Evolutionary conservation across 2,888 invertebrate species (phyloP), one percentile per base, ranked within the genome.

Genomic region (Glyphotaelius pellucidus): DNA sequence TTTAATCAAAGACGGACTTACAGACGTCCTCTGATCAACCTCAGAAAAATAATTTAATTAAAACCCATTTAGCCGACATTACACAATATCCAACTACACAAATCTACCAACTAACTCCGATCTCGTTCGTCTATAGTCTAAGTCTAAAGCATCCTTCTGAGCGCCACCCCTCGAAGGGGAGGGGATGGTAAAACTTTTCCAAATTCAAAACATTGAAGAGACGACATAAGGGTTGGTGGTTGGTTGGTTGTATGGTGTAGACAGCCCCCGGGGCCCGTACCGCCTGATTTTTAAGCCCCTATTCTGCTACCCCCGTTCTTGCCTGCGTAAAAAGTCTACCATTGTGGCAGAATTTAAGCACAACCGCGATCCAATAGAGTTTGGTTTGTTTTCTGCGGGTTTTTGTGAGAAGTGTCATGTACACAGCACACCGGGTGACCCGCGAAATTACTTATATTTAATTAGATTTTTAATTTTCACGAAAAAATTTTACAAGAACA

Each of bases 241-340:
- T 67, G 67, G 67, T n/a, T 67, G 67, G 67, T 67, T 7, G 25
- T 5, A 67, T 67, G 38, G 38, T 30, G 47, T 30, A 86, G 86
- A 86, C 86, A 42, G 30, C 30, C 30, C 86, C 47, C 12, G n/a
- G 42, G 47, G 86, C 86, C 42, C 38, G 42, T 25, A 86, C 30
- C 2, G 47, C 25, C 83, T 19, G n/a, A 86, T 86, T 42, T 86
- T 86, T 47, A n/a, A 38, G 42, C 86, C 86, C 86, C 86, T 42
- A 86, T 86, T 86, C n/a, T 30, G 15, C n/a, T 47, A 15, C 30
- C 15, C 42, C 42, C 86, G 12, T 1, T 1, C 84, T n/a, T 42
- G n/a, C 85, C n/a, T 14, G 30, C 67, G 67, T n/a, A 67, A 67
- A 67, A 86, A 86, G 19, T 42, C 67, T 67, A 12, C 25, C 83